Base-by-base conservation (phyloP, 2,797 vertebrate species). In the Crax fasciolata region DNA sequence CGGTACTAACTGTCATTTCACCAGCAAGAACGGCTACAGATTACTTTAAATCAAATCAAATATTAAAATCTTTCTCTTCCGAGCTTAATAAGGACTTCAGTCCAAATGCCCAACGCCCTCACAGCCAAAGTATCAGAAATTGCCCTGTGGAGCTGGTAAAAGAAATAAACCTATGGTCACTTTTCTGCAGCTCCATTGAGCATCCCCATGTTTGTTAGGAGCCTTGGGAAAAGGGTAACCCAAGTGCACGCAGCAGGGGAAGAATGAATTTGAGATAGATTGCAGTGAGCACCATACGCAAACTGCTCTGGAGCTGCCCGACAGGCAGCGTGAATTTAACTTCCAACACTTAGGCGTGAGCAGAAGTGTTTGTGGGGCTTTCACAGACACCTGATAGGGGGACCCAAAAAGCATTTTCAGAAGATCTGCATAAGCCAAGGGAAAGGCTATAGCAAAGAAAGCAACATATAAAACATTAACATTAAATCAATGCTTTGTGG, bases 401-500 rank as follows among this genome's bases (percentile, higher is more conserved):
- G 38, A 90, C 76, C 38, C 1, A 11, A 82, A 72, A 61, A 32
- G 54, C 43, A 4, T 70, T 73, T 35, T 80, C 63, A 55, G 77
- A 77, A 68, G 76, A 27, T 59, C 55, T 95, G 61, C 52, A 16
- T 76, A 84, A 85, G 77, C 49, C 21, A 13, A 51, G 43, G 41
- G 23, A 74, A 84, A 89, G 52, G 38, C 86, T 77, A 41, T 11
- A n/a, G 71, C 39, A 77, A 84, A 75, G 78, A 90, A 85, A 86
- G 28, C n/a, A 94, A 54, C 51, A 14, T 73, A 79, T 35, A 83
- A 79, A 95, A 87, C 61, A 86, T 76, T 77, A 90, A 77, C 84
- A 72, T 96, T 93, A 88, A 87, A 96, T 97, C 95, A 93, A 94
- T 97, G 84, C 57, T 92, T 94, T 65, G 46, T 83, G 62, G 66